Evolutionary conservation across 2,888 invertebrate genomes (phyloP).

Genomic region (Macrophya annulata): DNA sequence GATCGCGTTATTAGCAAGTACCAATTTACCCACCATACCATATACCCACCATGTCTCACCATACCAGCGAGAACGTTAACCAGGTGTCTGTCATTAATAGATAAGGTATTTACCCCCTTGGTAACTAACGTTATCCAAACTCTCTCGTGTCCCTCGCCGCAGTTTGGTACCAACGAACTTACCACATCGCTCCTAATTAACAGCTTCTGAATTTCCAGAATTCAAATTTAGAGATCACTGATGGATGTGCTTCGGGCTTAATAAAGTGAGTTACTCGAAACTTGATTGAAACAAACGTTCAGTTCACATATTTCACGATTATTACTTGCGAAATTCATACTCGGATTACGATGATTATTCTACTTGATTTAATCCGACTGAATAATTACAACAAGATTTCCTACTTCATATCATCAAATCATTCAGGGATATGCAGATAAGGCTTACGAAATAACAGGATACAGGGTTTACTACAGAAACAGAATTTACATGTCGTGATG

Average conservation of each 20-base stretch:
- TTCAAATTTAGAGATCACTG: neutral
- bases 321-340: too few relatives aligned
- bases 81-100: conserved; percentile 49
- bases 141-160: conserved; percentile 4
- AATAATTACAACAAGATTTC: too few relatives aligned
- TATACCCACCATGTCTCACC: neutral
- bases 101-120: conserved; percentile 11
- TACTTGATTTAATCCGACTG: too few relatives aligned
- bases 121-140: neutral
- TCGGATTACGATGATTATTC: too few relatives aligned
- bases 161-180: neutral
- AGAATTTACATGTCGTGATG: too few relatives aligned
- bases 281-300: neutral
- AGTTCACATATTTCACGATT: too few relatives aligned
- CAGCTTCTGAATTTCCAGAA: neutral
- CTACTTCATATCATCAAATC: too few relatives aligned
- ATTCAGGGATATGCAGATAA: too few relatives aligned
- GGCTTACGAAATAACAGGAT: too few relatives aligned
- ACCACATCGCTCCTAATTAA: conserved; percentile 20
- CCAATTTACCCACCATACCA: neutral
- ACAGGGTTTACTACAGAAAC: too few relatives aligned
- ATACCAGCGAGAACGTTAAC: neutral
- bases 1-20: neutral
- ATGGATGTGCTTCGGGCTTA: too few relatives aligned
- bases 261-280: neutral